Evolutionary conservation across 2,113 vertebrate genomes (phyloP).

Genomic region (Gallinago undulata): DNA sequence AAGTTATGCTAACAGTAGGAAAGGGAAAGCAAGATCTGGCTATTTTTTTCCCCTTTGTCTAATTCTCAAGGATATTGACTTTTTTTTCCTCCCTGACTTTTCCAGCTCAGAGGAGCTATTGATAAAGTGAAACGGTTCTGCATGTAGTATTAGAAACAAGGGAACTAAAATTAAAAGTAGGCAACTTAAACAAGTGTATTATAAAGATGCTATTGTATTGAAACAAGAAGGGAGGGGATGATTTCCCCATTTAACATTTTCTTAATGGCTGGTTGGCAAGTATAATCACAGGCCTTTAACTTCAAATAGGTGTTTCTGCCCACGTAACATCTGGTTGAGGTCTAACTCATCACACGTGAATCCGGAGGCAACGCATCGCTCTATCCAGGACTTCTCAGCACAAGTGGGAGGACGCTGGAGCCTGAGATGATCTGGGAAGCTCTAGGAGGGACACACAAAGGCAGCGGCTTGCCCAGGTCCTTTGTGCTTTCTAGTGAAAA

Average conservation of each 20-base stretch:
- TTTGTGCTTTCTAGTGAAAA: background rate
- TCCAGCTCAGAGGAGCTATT: background rate
- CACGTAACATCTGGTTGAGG: conserved; percentile 67
- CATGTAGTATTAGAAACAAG: background rate
- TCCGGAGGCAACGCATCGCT: background rate
- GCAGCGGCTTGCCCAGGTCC: background rate
- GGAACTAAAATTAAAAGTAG: conserved; percentile 1
- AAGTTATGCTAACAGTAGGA: background rate
- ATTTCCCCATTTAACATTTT: conserved; percentile 45
- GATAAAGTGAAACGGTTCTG: background rate
- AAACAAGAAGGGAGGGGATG: conserved; percentile 48
- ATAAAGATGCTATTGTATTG: conserved; percentile 65
- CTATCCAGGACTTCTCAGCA: background rate
- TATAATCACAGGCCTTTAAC: conserved; percentile 67
- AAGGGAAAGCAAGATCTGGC: background rate
- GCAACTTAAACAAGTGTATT: conserved; percentile 41
- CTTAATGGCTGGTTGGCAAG: conserved; percentile 72
- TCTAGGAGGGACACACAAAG: background rate
- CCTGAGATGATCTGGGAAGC: background rate
- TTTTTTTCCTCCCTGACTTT: background rate
- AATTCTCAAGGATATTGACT: background rate
- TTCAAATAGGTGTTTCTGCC: conserved; percentile 58
- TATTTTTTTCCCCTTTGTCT: conserved; percentile 29
- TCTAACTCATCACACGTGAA: background rate
- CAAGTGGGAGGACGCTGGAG: background rate